phyloP scores from a whole-genome alignment of 37 sponge, comb jelly and placozoan genomes.

The Agelas oroides region DNA sequence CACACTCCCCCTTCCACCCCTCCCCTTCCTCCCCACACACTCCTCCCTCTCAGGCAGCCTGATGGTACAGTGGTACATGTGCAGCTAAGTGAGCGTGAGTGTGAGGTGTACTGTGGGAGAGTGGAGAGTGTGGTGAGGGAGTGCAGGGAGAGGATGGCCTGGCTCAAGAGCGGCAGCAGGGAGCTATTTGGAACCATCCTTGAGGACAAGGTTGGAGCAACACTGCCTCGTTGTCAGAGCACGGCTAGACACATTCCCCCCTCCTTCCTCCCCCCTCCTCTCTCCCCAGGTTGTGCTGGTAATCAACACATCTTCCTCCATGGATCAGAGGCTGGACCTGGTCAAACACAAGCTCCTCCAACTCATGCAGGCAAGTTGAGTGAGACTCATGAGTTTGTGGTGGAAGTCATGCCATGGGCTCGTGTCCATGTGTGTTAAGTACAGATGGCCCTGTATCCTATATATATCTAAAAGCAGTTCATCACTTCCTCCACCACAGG shows the following conservation, averaged over 20 bases:
- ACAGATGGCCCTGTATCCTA: too few relatives aligned
- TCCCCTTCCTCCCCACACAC: neutral
- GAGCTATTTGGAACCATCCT: conserved; percentile 90
- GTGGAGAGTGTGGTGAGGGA: conserved; percentile 33
- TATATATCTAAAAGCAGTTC: too few relatives aligned
- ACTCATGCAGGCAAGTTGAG: conserved; percentile 55
- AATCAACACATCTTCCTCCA: conserved; percentile 83
- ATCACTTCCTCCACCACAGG: neutral
- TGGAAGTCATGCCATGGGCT: too few relatives aligned
- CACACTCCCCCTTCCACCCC: neutral
- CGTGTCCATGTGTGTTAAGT: too few relatives aligned
- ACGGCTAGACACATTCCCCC: too few relatives aligned
- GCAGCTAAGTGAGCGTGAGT: conserved; percentile 38
- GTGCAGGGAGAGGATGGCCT: conserved; percentile 62
- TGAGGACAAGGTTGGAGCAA: conserved; percentile 67
- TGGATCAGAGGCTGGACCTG: conserved; percentile 70
- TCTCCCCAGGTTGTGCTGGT: conserved; percentile 50
- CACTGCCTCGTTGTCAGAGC: neutral
- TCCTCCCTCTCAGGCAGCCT: conserved; percentile 5
- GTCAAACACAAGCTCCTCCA: conserved; percentile 77
- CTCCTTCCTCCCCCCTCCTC: neutral
- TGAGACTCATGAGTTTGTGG: too few relatives aligned
- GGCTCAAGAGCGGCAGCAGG: conserved; percentile 87
- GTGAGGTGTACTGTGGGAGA: conserved; percentile 23
- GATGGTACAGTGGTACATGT: conserved; percentile 65